Conservation (phyloP, 2,888 invertebrate genomes). For the Ormyrus thymus region DNA sequence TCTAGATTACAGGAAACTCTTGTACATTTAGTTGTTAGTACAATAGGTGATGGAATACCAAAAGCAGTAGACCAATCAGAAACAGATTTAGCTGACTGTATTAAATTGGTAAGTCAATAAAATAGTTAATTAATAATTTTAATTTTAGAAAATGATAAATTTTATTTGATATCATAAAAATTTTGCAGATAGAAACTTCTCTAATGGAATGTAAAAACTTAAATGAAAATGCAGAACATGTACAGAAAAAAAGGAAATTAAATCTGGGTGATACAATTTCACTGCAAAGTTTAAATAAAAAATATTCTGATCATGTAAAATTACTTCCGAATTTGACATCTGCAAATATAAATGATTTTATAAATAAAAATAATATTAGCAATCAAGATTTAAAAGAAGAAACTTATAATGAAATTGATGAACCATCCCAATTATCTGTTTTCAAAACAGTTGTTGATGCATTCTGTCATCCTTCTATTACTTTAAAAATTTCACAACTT, state of each 20-base stretch:
- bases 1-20: constrained; percentile 70
- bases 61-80: constrained; percentile 57
- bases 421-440: constrained; percentile 36
- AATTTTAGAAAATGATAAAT: constrained; percentile 55
- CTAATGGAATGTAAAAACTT: constrained; percentile 60
- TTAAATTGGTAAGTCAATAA: constrained; percentile 64
- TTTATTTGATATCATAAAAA: constrained; percentile 57
- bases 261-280: not conserved
- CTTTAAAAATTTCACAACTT: constrained; percentile 75
- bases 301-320: constrained; percentile 61
- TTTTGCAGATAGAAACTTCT: constrained; percentile 63
- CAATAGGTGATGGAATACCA: constrained; percentile 63
- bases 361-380: constrained; percentile 61
- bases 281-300: constrained; percentile 27
- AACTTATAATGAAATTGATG: constrained; percentile 22
- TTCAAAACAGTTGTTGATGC: constrained; percentile 79
- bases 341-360: constrained; percentile 59
- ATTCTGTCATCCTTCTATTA: constrained; percentile 80
- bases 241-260: constrained; percentile 30
- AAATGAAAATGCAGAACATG: constrained; percentile 46
- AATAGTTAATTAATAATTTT: constrained; percentile 18
- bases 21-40: constrained; percentile 67
- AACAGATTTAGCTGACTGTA: constrained; percentile 59
- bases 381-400: constrained; percentile 48
- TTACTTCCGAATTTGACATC: constrained; percentile 57